Evolutionary conservation across 2,113 vertebrate species (phyloP).

Genomic region (Syngnathus scovelli): DNA sequence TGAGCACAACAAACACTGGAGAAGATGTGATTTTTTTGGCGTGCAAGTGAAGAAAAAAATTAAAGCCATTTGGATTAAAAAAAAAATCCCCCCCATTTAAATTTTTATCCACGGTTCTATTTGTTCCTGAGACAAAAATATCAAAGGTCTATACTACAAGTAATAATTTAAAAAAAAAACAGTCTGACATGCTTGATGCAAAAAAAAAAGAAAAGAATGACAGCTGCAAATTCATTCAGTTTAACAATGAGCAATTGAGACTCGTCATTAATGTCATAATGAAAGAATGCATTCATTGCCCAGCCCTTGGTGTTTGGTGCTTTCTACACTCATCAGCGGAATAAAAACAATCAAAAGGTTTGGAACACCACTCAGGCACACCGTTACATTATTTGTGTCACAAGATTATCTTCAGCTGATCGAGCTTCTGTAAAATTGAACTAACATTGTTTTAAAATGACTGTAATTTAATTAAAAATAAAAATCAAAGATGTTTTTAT

Average conservation of each 20-base stretch:
- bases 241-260: slow-evolving; percentile 30
- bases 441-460: too few species aligned
- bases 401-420: too few species aligned
- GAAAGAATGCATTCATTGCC: slow-evolving; percentile 23
- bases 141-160: not conserved
- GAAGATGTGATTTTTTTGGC: slow-evolving; percentile 40
- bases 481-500: too few species aligned
- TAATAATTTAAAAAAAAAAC: not conserved
- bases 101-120: slow-evolving; percentile 54
- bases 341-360: too few species aligned
- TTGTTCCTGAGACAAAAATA: slow-evolving; percentile 61
- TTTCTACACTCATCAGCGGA: slow-evolving; percentile 27
- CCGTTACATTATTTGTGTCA: too few species aligned
- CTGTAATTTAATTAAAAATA: too few species aligned
- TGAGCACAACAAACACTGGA: not conserved
- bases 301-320: slow-evolving; percentile 20
- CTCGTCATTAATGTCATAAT: slow-evolving; percentile 31
- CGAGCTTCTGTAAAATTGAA: too few species aligned
- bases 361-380: too few species aligned
- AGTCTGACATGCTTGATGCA: not conserved
- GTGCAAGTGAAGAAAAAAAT: slow-evolving; percentile 26
- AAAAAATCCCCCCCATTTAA: slow-evolving; percentile 51
- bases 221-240: not conserved
- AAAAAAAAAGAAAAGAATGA: not conserved
- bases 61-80: slow-evolving; percentile 4